These are phyloP conservation scores for Tachysurus fulvidraco DNA, from an alignment of 2,113 vertebrate species.

Conservation along the genomic window DNA sequence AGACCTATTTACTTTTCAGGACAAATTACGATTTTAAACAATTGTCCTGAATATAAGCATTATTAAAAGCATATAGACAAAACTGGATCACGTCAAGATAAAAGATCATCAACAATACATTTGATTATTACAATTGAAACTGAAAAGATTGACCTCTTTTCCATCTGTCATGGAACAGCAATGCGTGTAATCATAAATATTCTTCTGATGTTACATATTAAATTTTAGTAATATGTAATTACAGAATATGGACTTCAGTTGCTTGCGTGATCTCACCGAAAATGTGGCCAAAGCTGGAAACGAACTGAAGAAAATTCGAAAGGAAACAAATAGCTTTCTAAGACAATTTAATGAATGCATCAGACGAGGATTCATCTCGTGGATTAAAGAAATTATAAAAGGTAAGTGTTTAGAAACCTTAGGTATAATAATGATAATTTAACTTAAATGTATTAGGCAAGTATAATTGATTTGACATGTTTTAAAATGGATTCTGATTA, in stretches of 20 bases:
- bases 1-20: neutral
- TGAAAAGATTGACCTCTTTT: neutral
- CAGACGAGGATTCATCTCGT: conserved; percentile 10
- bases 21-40: neutral
- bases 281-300: conserved; percentile 5
- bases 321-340: neutral
- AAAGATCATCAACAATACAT: neutral
- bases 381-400: conserved; percentile 46
- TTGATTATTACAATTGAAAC: neutral
- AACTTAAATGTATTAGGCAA: neutral
- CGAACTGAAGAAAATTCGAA: neutral
- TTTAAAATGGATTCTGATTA: neutral
- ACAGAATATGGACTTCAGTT: conserved; percentile 8
- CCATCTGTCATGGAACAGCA: neutral
- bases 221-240: neutral
- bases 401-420: neutral
- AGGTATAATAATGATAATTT: neutral
- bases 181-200: neutral
- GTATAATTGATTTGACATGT: too few relatives aligned
- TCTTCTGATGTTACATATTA: neutral
- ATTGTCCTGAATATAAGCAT: neutral
- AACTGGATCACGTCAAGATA: neutral
- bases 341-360: conserved; percentile 20
- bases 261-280: conserved; percentile 28
- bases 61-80: neutral